These are phyloP conservation scores for Hippocampus comes DNA, from an alignment of 2,113 vertebrate species.

Conservation along the genomic window DNA sequence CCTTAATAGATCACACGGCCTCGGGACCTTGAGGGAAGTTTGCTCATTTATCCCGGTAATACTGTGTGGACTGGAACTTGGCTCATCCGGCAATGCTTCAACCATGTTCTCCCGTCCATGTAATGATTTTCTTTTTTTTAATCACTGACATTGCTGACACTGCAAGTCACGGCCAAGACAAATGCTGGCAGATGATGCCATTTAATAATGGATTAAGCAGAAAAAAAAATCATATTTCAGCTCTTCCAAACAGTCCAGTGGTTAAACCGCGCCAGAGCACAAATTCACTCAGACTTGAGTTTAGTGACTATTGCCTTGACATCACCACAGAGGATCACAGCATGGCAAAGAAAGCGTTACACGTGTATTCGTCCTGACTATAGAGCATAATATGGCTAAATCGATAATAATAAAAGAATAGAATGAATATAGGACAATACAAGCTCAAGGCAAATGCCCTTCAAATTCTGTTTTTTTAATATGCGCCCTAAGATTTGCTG, in stretches of 20 bases:
- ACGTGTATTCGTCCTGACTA: background rate
- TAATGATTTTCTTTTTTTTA: constrained; percentile 21
- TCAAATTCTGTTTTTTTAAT: too few relatives aligned
- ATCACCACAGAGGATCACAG: background rate
- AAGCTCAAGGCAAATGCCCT: too few relatives aligned
- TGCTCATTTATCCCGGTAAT: constrained; percentile 62
- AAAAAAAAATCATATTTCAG: constrained; percentile 3
- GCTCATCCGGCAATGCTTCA: constrained; percentile 38
- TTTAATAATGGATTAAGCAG: constrained; percentile 13
- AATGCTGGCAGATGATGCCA: constrained; percentile 24
- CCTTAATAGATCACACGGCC: constrained; percentile 62
- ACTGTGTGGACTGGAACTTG: constrained; percentile 51
- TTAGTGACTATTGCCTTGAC: too few relatives aligned
- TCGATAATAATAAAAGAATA: too few relatives aligned
- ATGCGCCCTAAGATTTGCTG: too few relatives aligned
- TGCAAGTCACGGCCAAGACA: constrained; percentile 20
- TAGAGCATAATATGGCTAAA: too few relatives aligned
- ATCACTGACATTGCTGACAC: constrained; percentile 25
- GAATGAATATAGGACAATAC: too few relatives aligned
- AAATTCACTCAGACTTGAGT: background rate
- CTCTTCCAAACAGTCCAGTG: background rate
- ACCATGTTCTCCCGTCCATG: constrained; percentile 20
- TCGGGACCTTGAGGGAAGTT: constrained; percentile 59
- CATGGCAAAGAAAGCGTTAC: background rate
- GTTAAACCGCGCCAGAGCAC: background rate